phyloP scores from a whole-genome alignment of 1,140 invertebrate genomes.

The Cherax quadricarinatus region DNA sequence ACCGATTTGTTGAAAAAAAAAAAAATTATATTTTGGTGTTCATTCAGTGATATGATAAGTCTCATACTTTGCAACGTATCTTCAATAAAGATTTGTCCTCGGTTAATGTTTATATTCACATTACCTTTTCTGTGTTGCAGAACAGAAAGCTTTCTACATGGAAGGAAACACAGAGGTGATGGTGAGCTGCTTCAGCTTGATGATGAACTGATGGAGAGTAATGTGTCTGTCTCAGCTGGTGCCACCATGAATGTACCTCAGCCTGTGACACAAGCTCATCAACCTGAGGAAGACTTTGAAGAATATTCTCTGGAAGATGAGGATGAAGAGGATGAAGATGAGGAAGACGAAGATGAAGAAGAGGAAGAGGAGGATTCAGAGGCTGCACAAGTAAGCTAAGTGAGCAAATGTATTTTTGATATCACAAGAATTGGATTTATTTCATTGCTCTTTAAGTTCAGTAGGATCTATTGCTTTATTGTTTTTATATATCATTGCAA shows the following conservation, averaged over 20 bases:
- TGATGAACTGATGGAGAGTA: slow-evolving; percentile 1
- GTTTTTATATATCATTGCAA: no score
- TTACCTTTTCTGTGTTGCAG: neutral
- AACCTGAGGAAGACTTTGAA: slow-evolving; percentile 49
- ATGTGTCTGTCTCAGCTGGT: neutral
- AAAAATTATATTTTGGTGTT: no score
- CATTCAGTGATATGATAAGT: no score
- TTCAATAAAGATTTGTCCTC: no score
- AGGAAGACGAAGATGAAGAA: slow-evolving; percentile 59
- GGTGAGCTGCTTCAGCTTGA: slow-evolving; percentile 35
- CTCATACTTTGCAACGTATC: no score
- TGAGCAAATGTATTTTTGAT: neutral
- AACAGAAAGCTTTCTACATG: neutral
- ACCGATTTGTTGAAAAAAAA: no score
- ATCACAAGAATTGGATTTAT: no score
- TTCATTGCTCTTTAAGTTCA: no score
- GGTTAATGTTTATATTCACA: no score
- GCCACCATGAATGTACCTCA: neutral
- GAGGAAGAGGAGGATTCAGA: slow-evolving; percentile 55
- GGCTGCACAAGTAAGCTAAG: slow-evolving; percentile 47
- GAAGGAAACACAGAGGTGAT: neutral
- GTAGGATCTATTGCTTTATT: no score
- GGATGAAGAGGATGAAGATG: slow-evolving; percentile 45
- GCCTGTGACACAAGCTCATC: slow-evolving; percentile 4
- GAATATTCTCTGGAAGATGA: slow-evolving; percentile 54